Base-by-base conservation (phyloP, 2,888 invertebrate genomes). In the Anoplius nigerrimus region DNA sequence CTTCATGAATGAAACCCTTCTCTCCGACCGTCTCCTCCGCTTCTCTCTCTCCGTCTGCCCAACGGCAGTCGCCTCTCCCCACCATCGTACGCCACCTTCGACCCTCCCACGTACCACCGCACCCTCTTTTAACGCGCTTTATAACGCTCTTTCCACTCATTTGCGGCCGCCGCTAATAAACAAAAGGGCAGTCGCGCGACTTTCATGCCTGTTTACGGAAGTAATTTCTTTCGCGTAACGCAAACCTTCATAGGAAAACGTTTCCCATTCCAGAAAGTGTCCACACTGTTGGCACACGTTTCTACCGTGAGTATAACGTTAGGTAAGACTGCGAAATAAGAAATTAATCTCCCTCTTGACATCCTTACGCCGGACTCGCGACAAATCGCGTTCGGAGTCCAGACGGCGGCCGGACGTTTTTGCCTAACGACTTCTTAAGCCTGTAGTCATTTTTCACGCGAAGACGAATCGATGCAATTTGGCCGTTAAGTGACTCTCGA, bases 1-100 rank as follows among this genome's bases (percentile, higher is more conserved):
- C n/a, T 86, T 86, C 78, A 82, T 85, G 87, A 86, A 86, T 87
- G 86, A 85, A 86, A 74, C 81, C 82, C 80, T 78, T 79, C 79
- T 34, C 34, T 79, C 73, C 55, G 64, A 69, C 61, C 59, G 65
- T 66, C 65, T 65, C 67, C 34, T 34, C 71, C 48, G 18, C 13
- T n/a, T n/a, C n/a, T n/a, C n/a, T 48, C 48, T 18, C 16, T 16
- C 48, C 48, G 48, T 48, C n/a, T 5, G n/a, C 48, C 48, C 4
- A 48, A 48, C 58, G 52, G 8, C 18, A 18, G 22, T 20, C 21
- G 60, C 68, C 48, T 58, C 72, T 61, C 58, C 70, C 59, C 62
- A 68, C 70, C 75, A 24, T 64, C 66, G 68, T 66, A 62, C 60
- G 66, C 61, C 71, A 68, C 67, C 64, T 34, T 34, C 72, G 62